Percentiles rank a stretch among this genome's conserved stretches.
Conservation (phyloP, 2,888 invertebrate species). For the Lepetodrilus schrolli region DNA sequence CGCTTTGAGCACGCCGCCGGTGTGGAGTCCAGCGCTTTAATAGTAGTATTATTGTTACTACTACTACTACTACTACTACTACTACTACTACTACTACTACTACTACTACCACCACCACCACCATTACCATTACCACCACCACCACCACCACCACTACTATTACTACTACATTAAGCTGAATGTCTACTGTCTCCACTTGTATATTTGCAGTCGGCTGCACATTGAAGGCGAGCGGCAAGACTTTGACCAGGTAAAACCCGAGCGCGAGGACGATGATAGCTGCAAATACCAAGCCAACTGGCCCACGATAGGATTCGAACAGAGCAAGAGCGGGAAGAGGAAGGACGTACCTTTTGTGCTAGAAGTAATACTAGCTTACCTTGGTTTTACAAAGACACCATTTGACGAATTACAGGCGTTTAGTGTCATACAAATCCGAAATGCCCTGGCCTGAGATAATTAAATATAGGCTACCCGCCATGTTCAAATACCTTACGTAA, state of each 20-base stretch:
- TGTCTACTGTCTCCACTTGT: background rate
- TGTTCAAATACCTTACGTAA: no score
- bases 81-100: background rate
- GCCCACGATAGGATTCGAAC: slow-evolving; percentile 14
- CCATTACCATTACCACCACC: background rate
- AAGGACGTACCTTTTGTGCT: slow-evolving; percentile 30
- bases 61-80: background rate
- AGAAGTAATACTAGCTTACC: no score
- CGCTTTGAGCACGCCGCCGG: no score
- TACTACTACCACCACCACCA: background rate
- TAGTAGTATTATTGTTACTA: background rate
- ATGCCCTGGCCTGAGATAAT: no score
- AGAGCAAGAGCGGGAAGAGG: slow-evolving; percentile 31
- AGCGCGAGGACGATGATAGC: slow-evolving; percentile 28
- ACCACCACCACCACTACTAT: background rate
- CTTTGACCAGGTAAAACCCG: slow-evolving; percentile 27
- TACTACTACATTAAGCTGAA: background rate
- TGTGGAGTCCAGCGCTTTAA: no score
- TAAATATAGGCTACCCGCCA: no score
- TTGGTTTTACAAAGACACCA: no score
- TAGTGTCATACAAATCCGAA: no score
- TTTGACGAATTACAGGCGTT: no score
- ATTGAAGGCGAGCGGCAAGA: slow-evolving; percentile 27
- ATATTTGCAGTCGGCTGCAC: slow-evolving; percentile 28
- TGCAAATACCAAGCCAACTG: slow-evolving; percentile 25